Base-by-base conservation (phyloP, 2,113 vertebrate genomes). In the Cynocephalus volans region DNA sequence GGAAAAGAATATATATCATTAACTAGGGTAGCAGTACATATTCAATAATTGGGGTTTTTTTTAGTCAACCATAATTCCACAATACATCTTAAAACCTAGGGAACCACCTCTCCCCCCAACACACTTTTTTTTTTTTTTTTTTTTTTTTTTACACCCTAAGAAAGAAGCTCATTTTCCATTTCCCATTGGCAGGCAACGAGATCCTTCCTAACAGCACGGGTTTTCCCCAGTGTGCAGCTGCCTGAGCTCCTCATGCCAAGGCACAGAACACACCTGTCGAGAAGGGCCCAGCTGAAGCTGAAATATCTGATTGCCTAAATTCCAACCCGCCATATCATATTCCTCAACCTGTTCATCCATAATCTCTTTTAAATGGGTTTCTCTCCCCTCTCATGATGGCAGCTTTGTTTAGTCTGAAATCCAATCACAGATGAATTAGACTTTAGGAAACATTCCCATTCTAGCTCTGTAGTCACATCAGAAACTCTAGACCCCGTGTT, bases 401-500 rank as follows among this genome's bases (percentile, higher is more conserved):
- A 73, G 95, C 98, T 98, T 98, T 99, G 98, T 98, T 98, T 98
- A 98, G 98, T 69, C 97, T 62, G 92, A 64, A 99, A 99, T 99
- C 98, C 98, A 99, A 99, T 99, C 99, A 99, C 98, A 98, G 98
- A 97, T 98, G 98, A 99, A 99, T 99, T 99, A 99, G 98, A 97
- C 80, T 98, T 98, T 83, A 91, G 96, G 98, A 99, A 99, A 97
- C 98, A 98, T 98, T 95, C 97, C 97, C 97, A 88, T 41, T 41
- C 58, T 8, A 92, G 88, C 95, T 98, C 97, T 96, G 48, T 50
- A 93, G 88, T 81, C 41, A 6, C 33, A 52, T 82, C 81, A 96
- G 97, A 90, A 96, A 97, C 96, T 93, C 28, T 5, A 96, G 97
- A 98, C 97, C 97, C 96, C 0, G 2, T 62, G 97, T 97, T 99